Percentiles rank a stretch among this genome's conserved stretches.
Conservation (phyloP, 2,113 vertebrate species). For the Hippolais icterina region DNA sequence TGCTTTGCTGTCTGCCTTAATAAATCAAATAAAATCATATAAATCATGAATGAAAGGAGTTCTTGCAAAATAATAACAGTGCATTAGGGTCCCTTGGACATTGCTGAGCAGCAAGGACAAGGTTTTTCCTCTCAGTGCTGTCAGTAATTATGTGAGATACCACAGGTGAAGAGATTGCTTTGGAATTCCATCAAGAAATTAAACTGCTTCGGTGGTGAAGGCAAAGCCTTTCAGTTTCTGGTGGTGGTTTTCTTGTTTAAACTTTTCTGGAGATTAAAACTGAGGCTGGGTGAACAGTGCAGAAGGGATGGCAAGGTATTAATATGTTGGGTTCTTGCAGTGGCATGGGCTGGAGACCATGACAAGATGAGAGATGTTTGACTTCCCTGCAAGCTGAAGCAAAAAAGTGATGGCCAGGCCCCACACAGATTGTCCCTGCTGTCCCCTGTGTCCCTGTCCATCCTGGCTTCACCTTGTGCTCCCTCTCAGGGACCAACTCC, state of each 20-base stretch:
- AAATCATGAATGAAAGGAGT: neutral
- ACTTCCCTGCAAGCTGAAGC: neutral
- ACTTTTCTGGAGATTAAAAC: neutral
- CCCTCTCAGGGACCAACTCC: neutral
- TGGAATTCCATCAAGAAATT: neutral
- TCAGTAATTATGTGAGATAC: neutral
- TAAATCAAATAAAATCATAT: neutral
- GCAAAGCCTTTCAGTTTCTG: neutral
- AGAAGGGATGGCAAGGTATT: neutral
- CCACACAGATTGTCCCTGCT: neutral
- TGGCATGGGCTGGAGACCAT: neutral
- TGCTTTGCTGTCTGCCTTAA: neutral
- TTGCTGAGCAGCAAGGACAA: neutral
- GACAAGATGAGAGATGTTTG: neutral
- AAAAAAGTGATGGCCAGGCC: neutral
- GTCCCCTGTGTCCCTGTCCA: neutral
- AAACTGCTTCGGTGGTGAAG: neutral
- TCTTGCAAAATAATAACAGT: neutral
- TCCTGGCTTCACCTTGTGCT: neutral
- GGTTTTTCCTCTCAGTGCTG: neutral
- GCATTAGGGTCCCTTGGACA: neutral
- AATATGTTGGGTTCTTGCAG: neutral
- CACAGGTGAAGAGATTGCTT: neutral
- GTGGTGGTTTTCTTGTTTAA: neutral
- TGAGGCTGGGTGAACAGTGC: neutral